Evolutionary conservation across 2,888 invertebrate species (phyloP).

Genomic region (Archaeoteleia sp.): DNA sequence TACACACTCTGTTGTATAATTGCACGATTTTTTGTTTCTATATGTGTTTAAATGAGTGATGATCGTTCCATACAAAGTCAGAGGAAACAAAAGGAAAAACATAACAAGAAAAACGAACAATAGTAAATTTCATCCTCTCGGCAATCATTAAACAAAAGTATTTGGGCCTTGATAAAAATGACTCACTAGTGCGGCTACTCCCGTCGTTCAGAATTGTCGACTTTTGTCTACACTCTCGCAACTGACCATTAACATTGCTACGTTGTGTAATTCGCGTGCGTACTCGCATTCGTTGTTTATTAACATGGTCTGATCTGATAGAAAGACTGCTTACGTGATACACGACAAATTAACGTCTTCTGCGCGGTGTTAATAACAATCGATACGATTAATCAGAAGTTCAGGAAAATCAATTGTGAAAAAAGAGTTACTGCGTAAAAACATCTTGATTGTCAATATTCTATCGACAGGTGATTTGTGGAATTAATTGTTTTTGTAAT

Average conservation of each 20-base stretch:
- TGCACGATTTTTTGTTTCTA: too few relatives aligned
- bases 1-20: too few relatives aligned
- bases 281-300: constrained; percentile 14
- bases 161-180: constrained; percentile 37
- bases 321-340: constrained; percentile 12
- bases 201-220: constrained; percentile 18
- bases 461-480: too few relatives aligned
- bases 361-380: not conserved
- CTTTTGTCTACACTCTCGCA: constrained; percentile 24
- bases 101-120: constrained; percentile 33
- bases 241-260: constrained; percentile 11
- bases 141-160: constrained; percentile 32
- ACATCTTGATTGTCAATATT: not conserved
- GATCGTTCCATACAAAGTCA: too few relatives aligned
- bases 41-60: too few relatives aligned
- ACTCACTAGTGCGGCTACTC: constrained; percentile 22
- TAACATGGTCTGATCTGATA: constrained; percentile 5
- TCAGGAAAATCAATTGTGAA: too few relatives aligned
- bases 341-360: constrained; percentile 19
- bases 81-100: too few relatives aligned
- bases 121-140: constrained; percentile 27
- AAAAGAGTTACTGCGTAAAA: constrained; percentile 1
- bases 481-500: not conserved
- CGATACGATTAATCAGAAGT: not conserved
- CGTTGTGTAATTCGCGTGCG: constrained; percentile 27